Evolutionary conservation across 2,113 vertebrate species (phyloP).

Genomic region (Procavia capensis): DNA sequence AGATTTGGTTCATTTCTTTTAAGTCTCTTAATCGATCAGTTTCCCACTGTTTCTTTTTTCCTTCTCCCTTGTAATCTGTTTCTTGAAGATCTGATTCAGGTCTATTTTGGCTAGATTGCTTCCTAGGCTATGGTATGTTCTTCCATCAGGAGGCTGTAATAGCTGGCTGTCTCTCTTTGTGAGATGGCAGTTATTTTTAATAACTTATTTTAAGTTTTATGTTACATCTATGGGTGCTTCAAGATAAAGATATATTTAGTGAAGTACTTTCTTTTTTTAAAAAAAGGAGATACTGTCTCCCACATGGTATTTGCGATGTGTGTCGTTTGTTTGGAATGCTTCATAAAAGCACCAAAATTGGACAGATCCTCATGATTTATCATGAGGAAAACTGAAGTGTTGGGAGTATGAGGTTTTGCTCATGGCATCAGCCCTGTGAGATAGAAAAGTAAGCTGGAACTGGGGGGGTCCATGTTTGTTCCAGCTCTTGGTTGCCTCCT

Average conservation of each 20-base stretch:
- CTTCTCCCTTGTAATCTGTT: neutral
- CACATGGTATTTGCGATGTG: neutral
- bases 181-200: conserved; percentile 36
- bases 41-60: neutral
- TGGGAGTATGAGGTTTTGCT: neutral
- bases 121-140: neutral
- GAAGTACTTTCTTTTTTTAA: conserved; percentile 5
- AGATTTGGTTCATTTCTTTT: neutral
- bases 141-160: neutral
- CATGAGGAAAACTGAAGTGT: neutral
- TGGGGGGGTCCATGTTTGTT: fast-evolving
- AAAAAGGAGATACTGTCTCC: neutral
- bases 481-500: neutral
- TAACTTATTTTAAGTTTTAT: conserved; percentile 12
- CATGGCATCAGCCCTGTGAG: neutral
- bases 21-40: neutral
- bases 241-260: conserved; percentile 33
- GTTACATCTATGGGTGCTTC: neutral
- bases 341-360: neutral
- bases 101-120: neutral
- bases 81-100: neutral
- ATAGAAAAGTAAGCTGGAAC: neutral
- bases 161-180: neutral
- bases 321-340: neutral
- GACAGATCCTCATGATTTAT: neutral